These are phyloP conservation scores for Diloba caeruleocephala DNA, from an alignment of 2,888 invertebrate genomes.

Conservation along the genomic window DNA sequence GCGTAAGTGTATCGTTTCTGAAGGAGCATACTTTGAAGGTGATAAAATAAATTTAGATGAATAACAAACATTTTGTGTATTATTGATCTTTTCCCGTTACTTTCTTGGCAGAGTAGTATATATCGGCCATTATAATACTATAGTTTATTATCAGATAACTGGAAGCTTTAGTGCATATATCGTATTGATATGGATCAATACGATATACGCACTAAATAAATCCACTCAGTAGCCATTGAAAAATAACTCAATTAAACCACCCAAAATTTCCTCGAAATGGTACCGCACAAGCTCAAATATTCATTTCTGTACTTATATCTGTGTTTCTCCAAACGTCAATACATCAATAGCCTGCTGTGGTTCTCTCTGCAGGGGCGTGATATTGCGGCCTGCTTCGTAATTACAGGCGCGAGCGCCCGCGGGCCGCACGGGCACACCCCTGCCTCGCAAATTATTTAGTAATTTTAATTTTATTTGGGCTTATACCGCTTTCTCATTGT, in stretches of 20 bases:
- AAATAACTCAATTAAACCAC: slow-evolving; percentile 46
- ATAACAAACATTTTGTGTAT: too few relatives aligned
- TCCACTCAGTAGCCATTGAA: slow-evolving; percentile 17
- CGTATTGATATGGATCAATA: too few relatives aligned
- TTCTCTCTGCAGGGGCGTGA: slow-evolving; percentile 71
- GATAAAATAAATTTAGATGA: too few relatives aligned
- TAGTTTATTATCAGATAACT: too few relatives aligned
- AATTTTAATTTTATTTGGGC: slow-evolving; percentile 85
- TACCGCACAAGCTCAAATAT: slow-evolving; percentile 57
- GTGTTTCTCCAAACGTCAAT: slow-evolving; percentile 75
- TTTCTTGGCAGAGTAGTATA: too few relatives aligned
- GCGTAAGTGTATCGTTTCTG: too few relatives aligned
- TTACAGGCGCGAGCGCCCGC: slow-evolving; percentile 80
- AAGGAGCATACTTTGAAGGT: too few relatives aligned
- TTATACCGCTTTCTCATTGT: slow-evolving; percentile 63
- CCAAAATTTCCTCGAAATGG: slow-evolving; percentile 37
- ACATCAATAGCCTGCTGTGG: slow-evolving; percentile 80
- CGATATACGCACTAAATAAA: slow-evolving; percentile 8
- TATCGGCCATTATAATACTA: too few relatives aligned
- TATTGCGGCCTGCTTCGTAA: slow-evolving; percentile 76
- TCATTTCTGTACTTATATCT: slow-evolving; percentile 62
- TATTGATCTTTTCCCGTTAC: too few relatives aligned
- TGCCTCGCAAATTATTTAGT: slow-evolving; percentile 85
- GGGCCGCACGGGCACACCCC: slow-evolving; percentile 75
- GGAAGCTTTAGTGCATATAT: too few relatives aligned